Conservation (phyloP, 2,113 vertebrate genomes). For the Corvus cornix region DNA sequence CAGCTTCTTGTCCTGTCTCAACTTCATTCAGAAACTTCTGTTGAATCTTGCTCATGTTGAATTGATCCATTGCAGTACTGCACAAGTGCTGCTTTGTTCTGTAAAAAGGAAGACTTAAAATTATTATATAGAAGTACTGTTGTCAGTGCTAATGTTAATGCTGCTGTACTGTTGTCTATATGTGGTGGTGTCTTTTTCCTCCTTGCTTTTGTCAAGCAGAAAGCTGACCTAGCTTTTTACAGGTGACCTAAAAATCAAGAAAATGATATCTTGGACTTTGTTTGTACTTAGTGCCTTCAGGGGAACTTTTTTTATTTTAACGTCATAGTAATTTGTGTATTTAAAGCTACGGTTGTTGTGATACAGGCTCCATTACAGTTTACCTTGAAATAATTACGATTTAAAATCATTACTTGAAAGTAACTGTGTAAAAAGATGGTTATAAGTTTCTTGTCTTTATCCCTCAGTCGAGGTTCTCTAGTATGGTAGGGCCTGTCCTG, state of each 20-base stretch:
- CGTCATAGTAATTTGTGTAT: neutral
- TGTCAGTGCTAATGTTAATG: neutral
- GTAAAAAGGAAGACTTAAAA: neutral
- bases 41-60: neutral
- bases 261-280: accelerated
- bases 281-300: neutral
- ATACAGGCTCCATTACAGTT: neutral
- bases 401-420: neutral
- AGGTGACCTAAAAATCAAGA: neutral
- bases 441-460: neutral
- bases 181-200: neutral
- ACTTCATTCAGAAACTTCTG: neutral
- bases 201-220: neutral
- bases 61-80: neutral
- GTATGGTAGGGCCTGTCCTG: neutral
- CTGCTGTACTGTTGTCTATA: neutral
- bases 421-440: neutral
- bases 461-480: neutral
- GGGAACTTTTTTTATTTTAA: neutral
- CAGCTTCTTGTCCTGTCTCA: neutral
- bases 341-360: neutral
- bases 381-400: neutral
- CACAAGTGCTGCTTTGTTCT: neutral
- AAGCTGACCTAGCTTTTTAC: neutral
- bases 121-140: neutral